These are phyloP conservation scores for Sceloporus undulatus DNA, from an alignment of 2,113 vertebrate genomes.

Conservation along the genomic window DNA sequence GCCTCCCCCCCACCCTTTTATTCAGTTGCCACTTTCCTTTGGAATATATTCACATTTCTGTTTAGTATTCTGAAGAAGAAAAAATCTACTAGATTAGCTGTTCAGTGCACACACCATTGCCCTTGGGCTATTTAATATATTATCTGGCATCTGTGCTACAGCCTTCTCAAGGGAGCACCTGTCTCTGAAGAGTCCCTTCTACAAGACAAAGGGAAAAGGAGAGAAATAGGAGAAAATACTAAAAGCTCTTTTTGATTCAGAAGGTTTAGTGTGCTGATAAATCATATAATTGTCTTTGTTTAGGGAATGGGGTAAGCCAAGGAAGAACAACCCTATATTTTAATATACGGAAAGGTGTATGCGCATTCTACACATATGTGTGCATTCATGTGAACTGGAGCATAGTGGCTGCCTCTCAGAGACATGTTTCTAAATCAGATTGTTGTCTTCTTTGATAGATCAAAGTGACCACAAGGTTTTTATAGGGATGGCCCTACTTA, in stretches of 20 bases:
- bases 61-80: conserved; percentile 2
- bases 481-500: too few relatives aligned
- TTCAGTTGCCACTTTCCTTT: neutral
- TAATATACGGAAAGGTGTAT: neutral
- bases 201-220: neutral
- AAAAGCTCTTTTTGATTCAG: neutral
- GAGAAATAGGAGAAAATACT: neutral
- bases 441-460: neutral
- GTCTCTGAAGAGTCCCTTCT: conserved; percentile 18
- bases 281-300: neutral
- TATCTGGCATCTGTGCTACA: conserved; percentile 11
- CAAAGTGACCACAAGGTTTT: neutral
- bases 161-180: conserved; percentile 12
- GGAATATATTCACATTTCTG: neutral
- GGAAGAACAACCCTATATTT: neutral
- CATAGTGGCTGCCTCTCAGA: neutral
- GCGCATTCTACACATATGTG: neutral
- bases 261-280: neutral
- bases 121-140: neutral
- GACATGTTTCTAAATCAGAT: too few relatives aligned
- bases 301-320: neutral
- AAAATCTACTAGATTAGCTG: neutral
- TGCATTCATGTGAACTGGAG: neutral
- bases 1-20: too few relatives aligned
- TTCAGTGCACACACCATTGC: neutral